phyloP scores from a whole-genome alignment of 2,888 invertebrate species.

The Leistus spinibarbis region DNA sequence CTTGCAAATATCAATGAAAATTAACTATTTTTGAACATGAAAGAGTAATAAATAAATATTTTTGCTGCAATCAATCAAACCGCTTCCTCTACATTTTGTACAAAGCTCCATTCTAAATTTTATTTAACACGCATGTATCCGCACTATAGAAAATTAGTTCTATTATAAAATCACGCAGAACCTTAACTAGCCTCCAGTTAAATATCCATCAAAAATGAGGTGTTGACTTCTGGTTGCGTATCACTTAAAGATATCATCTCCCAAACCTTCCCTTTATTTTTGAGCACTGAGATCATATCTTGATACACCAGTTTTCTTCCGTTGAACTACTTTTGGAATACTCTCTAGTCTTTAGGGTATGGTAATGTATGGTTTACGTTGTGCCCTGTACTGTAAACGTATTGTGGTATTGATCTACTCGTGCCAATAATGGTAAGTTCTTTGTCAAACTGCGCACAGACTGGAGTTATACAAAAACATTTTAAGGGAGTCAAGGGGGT shows the following conservation, averaged over 20 bases:
- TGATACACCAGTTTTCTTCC: neutral
- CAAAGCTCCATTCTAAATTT: neutral
- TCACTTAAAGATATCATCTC: neutral
- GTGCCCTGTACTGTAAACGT: neutral
- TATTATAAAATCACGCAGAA: conserved; percentile 14
- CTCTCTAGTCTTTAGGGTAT: neutral
- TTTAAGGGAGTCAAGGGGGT: neutral
- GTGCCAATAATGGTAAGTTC: neutral
- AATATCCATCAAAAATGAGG: conserved; percentile 31
- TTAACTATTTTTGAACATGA: neutral
- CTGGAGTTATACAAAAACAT: neutral
- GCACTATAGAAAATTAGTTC: conserved; percentile 34
- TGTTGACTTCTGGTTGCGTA: conserved; percentile 22
- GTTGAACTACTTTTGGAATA: neutral
- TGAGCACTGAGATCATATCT: neutral
- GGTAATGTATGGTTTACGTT: neutral
- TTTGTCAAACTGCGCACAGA: neutral
- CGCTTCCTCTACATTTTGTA: neutral
- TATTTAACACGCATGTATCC: conserved; percentile 3
- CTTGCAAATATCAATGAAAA: too few relatives aligned
- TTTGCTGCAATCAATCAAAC: neutral
- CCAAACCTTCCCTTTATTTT: neutral
- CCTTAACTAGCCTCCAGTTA: conserved; percentile 26
- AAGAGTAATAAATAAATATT: neutral
- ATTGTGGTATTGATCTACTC: neutral